Conservation (phyloP, 2,888 invertebrate species). For the Tinea pellionella region DNA sequence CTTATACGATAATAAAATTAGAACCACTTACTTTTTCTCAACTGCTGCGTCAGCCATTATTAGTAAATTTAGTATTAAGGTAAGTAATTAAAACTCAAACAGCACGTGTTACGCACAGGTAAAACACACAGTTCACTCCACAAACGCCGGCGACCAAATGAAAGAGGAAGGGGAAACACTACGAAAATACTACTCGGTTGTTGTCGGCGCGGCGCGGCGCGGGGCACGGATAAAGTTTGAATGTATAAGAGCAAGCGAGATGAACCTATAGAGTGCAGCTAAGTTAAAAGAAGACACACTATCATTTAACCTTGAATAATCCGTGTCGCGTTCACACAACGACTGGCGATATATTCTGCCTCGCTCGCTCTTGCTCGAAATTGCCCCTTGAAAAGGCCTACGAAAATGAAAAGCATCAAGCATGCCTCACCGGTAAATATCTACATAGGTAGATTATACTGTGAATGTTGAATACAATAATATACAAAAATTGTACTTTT, state of each 20-base stretch:
- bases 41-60: conserved; percentile 78
- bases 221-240: conserved; percentile 22
- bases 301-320: conserved; percentile 1
- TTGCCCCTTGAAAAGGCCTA: conserved; percentile 16
- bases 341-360: conserved; percentile 25
- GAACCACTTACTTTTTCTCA: conserved; percentile 74
- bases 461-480: background rate
- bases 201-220: conserved; percentile 36
- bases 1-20: conserved; percentile 21
- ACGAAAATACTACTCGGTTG: conserved; percentile 4
- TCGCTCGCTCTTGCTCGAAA: conserved; percentile 41
- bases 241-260: background rate
- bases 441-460: background rate
- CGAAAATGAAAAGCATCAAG: background rate
- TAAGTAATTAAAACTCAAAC: conserved; percentile 32
- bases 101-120: conserved; percentile 57
- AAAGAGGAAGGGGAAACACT: conserved; percentile 47
- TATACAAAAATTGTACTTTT: too few relatives aligned
- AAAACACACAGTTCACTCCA: conserved; percentile 58
- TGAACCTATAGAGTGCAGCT: background rate
- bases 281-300: conserved; percentile 29
- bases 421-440: background rate
- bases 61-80: conserved; percentile 24
- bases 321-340: background rate
- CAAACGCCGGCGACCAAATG: conserved; percentile 65